Evolutionary conservation across 2,113 vertebrate species (phyloP), one percentile per base, ranked within the genome.

Genomic region (Chrysochloris asiatica): DNA sequence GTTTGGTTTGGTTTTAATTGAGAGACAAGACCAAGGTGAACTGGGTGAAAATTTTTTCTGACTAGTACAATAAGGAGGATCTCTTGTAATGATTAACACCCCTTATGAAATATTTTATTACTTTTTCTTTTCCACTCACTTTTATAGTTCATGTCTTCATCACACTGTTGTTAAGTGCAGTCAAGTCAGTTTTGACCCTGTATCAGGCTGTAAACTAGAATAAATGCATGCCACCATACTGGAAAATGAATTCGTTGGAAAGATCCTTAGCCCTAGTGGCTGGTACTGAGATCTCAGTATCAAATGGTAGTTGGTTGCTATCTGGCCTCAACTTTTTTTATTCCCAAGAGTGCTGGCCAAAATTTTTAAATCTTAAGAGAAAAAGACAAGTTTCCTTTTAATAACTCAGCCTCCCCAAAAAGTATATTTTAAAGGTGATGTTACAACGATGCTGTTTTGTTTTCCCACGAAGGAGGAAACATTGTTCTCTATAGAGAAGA

Each of bases 1-100:
- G 52, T 76, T 94, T 71, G 33, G 21, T 30, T 67, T 90, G 67
- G 52, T 95, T 92, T 88, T 81, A 67, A 47, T 89, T 73, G 65
- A 59, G 56, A 92, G 76, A 19, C 43, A 38, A n/a, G 52, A 72
- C 72, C 63, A 59, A 26, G 50, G 50, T 90, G 85, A 92, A 67
- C 21, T 83, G 59, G 38, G 43, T 85, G 78, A 76, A 78, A 84
- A 61, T 48, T 13, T 83, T 78, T 92, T 78, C n/a, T n/a, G n/a
- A 61, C 26, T 22, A 28, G 45, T 72, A 41, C 75, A 93, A 59
- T 56, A 72, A 87, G 81, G 83, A 87, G 33, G 48, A 24, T 11
- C 8, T 93, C 67, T 77, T 71, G n/a, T 76, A 86, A 84, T 56
- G 45, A 82, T 56, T 71, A 10, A 8, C 75, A 71, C 78, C 89